Conservation (phyloP, 2,113 vertebrate species). For the Nannobrachium achirus region DNA sequence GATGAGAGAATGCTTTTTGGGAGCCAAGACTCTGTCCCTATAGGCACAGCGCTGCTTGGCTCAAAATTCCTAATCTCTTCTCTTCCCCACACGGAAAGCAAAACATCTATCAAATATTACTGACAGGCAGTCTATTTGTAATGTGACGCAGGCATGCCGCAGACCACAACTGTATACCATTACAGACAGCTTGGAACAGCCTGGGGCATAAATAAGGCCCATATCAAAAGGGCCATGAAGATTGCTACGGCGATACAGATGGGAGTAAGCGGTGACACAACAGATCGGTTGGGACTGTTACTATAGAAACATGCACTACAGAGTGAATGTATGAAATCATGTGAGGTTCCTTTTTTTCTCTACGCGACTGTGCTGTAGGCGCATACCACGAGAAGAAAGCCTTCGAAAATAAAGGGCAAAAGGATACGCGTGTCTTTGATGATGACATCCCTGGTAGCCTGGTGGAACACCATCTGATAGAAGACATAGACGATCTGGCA, state of each 20-base stretch:
- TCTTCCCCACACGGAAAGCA: slow-evolving; percentile 17
- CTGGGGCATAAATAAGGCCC: neutral
- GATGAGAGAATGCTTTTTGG: slow-evolving; percentile 1
- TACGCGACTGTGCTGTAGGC: no score
- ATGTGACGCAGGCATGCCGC: slow-evolving; percentile 12
- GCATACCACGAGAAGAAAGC: neutral
- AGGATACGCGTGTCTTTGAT: slow-evolving; percentile 99
- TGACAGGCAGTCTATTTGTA: slow-evolving; percentile 12
- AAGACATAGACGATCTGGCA: slow-evolving; percentile 99
- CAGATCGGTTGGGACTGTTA: neutral
- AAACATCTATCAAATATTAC: slow-evolving; percentile 23
- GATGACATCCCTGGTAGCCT: slow-evolving; percentile 97
- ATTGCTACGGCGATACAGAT: slow-evolving; percentile 12
- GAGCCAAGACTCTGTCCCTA: neutral
- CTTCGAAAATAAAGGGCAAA: slow-evolving; percentile 23
- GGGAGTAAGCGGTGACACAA: neutral
- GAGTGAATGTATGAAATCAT: neutral
- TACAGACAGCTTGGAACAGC: neutral
- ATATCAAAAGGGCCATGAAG: neutral
- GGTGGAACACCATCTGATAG: slow-evolving; percentile 99
- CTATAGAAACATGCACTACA: neutral
- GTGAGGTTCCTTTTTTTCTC: neutral
- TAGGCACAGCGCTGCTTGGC: neutral
- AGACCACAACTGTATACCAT: neutral
- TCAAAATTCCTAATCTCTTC: neutral